phyloP scores from a whole-genome alignment of 1,140 invertebrate species.

The Sipha flava region DNA sequence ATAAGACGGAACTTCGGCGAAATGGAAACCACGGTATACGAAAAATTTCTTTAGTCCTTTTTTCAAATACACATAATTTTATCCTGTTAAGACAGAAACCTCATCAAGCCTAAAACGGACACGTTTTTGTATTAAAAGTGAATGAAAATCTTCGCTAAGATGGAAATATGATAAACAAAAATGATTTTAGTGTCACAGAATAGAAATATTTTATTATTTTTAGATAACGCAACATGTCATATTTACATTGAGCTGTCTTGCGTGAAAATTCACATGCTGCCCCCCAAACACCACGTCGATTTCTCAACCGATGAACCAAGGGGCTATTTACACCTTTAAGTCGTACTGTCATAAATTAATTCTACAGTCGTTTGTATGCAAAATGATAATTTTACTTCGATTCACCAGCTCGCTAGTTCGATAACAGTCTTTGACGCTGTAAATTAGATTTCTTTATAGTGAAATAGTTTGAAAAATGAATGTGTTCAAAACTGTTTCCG shows the following conservation, averaged over 20 bases:
- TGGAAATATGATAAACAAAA: too few relatives aligned
- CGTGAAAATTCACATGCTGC: constrained; percentile 37
- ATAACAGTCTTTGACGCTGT: background rate
- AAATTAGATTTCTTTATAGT: background rate
- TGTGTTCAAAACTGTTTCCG: background rate
- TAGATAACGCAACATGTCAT: background rate
- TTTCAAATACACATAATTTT: too few relatives aligned
- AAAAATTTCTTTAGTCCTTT: too few relatives aligned
- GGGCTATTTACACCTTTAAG: constrained; percentile 43
- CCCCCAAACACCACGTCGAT: constrained; percentile 45
- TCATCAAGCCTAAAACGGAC: too few relatives aligned
- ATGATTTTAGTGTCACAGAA: too few relatives aligned
- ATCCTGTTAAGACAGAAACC: too few relatives aligned
- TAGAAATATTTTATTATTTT: constrained; percentile 45
- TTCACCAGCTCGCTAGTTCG: background rate
- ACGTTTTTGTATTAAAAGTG: too few relatives aligned
- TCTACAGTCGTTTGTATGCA: background rate
- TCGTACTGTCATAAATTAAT: constrained; percentile 39
- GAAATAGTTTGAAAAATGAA: background rate
- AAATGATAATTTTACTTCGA: background rate
- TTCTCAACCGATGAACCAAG: constrained; percentile 47
- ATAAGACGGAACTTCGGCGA: too few relatives aligned
- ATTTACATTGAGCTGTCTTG: background rate
- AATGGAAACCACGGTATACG: too few relatives aligned
- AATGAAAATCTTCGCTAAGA: too few relatives aligned